These are phyloP conservation scores for Drymonia ruficornis DNA, from an alignment of 2,888 invertebrate genomes.

Conservation along the genomic window DNA sequence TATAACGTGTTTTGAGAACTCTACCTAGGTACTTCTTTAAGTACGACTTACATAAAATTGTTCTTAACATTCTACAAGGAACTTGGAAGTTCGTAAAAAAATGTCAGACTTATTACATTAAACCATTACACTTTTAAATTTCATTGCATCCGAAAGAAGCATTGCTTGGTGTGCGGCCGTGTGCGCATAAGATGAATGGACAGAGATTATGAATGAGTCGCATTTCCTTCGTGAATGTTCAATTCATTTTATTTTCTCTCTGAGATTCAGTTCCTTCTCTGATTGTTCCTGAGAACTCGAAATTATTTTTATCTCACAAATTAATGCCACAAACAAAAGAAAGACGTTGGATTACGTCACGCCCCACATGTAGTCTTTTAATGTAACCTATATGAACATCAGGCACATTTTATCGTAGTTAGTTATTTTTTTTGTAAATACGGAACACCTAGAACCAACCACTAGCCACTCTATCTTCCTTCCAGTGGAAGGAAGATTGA, in stretches of 20 bases:
- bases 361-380: not conserved
- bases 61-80: too few species aligned
- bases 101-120: constrained; percentile 5
- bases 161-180: constrained; percentile 20
- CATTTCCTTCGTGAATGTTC: constrained; percentile 40
- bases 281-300: constrained; percentile 1
- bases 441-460: too few species aligned
- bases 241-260: constrained; percentile 28
- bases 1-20: too few species aligned
- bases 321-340: not conserved
- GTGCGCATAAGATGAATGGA: constrained; percentile 45
- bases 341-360: not conserved
- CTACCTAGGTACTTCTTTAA: too few species aligned
- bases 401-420: too few species aligned
- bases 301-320: constrained; percentile 3
- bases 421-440: too few species aligned
- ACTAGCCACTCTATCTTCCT: too few species aligned
- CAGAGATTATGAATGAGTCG: constrained; percentile 53
- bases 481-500: too few species aligned
- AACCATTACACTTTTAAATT: constrained; percentile 58
- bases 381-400: not conserved
- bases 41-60: too few species aligned
- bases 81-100: not conserved
- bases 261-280: not conserved
- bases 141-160: constrained; percentile 40